Base-by-base conservation (phyloP, 2,113 vertebrate genomes). In the Dermatemys mawii region DNA sequence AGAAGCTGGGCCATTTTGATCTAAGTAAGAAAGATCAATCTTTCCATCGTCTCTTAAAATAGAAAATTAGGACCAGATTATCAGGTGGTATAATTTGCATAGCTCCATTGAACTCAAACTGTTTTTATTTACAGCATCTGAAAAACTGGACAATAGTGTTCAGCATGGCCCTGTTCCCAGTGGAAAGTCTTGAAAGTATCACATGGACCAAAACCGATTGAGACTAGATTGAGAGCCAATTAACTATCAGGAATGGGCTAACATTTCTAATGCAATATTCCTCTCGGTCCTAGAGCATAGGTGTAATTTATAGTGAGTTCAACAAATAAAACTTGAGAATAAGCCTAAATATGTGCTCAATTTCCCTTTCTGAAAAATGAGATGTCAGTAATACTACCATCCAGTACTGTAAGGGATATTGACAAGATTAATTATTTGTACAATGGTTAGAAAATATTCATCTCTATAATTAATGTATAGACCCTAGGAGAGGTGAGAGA, bases 301-400 rank as follows among this genome's bases (percentile, higher is more conserved):
- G 75, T 55, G 3, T 70, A 83, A 87, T 63, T 81, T 75, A 70
- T 38, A 38, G 53, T 1, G 32, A 93, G 73, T 44, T 50, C 27
- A 11, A 88, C 57, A 76, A 46, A 54, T 83, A 48, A 83, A 84
- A 60, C 78, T 81, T n/a, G 13, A 76, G 24, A 76, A 76, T 44
- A 6, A 76, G 21, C 27, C 38, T 46, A 46, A 76, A 2, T 87
- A 29, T 0, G 0, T 16, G 92, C 60, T 84, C 75, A 17, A 88
- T 60, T 90, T 84, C 92, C 53, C 91, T 35, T 26, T 92, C 89
- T 91, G 44, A 83, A 83, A 92, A 92, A 84, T 32, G 8, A 5
- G 3, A 76, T 83, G 70, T 53, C 53, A 93, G 48, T 12, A 67
- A 2, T 29, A 67, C 22, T 1, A 35, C 87, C 84, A 14, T 22